A percentile compares a stretch with the other conserved stretches of the same genome.
Evolutionary conservation across 2,113 vertebrate genomes (phyloP).

Genomic region (Fulica atra): DNA sequence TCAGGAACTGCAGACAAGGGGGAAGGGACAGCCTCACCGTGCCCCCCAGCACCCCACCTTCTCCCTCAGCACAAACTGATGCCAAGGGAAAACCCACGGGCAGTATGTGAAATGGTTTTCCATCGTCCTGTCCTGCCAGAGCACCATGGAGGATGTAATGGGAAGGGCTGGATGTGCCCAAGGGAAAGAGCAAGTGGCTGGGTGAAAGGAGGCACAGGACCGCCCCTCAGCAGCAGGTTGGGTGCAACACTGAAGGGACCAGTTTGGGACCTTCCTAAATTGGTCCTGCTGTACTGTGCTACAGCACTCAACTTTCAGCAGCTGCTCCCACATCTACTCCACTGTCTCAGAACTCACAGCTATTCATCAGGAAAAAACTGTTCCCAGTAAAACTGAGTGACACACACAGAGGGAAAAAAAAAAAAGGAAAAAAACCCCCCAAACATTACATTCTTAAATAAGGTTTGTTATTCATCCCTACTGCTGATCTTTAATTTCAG

Average conservation of each 20-base stretch:
- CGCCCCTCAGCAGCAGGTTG: neutral
- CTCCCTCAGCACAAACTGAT: neutral
- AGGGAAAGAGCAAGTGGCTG: neutral
- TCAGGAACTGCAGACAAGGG: accelerated
- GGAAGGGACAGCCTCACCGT: neutral
- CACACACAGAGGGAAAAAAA: neutral
- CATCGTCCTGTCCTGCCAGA: neutral
- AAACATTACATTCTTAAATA: neutral
- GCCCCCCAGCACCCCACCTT: neutral
- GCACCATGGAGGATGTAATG: accelerated
- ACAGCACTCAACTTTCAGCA: neutral
- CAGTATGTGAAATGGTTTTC: neutral
- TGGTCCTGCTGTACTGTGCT: accelerated
- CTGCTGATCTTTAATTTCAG: neutral
- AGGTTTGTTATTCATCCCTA: slow-evolving; percentile 5
- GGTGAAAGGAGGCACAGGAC: neutral
- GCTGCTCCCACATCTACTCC: neutral
- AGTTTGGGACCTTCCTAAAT: neutral
- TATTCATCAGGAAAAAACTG: neutral
- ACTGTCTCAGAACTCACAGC: neutral
- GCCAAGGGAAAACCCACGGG: neutral
- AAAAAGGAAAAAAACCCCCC: neutral
- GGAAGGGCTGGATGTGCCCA: neutral
- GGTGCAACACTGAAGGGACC: neutral
- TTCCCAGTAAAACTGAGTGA: neutral